Evolutionary conservation across 2,888 invertebrate species (phyloP), one percentile per base, ranked within the genome.

Genomic region (Reticulitermes lucifugus): DNA sequence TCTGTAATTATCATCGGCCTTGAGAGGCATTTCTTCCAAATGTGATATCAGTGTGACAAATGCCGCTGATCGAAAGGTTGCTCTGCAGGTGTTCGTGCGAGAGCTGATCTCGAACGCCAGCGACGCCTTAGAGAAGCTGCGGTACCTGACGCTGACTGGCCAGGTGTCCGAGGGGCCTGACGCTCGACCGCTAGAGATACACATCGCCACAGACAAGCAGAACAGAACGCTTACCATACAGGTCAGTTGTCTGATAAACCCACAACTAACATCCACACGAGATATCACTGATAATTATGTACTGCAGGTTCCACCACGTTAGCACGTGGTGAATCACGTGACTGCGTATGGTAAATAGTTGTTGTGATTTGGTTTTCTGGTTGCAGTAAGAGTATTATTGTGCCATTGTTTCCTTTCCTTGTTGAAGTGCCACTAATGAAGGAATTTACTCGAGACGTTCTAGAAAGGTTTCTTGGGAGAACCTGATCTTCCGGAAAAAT

Each of bases 31-130:
- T 35, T 35, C 35, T 35, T 35, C 35, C 35, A 35, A 35, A 35
- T 35, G 35, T 35, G 35, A 4, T 35, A 35, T 35, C 35, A 3
- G 35, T 35, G 3, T 35, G 35, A 35, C 35, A 4, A 35, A 35
- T 4, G 4, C 35, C 35, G 35, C 35, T 35, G 35, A 35, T 35
- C 35, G 35, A 4, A 35, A 0, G 35, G 35, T 65, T 65, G 6
- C 4, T 65, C 89, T 86, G 10, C 88, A 96, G 96, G 98, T 99
- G 14, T 99, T 99, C 90, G 95, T 99, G 21, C 93, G 99, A 88
- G 99, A 99, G 91, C 91, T 99, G 70, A 97, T 99, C 87, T 99
- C 99, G 0, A 99, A 99, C 92, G 96, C 98, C 0, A 98, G 98
- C 90, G 99, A 99, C 94, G 99, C 99, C 22, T 92, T 99, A 86